A percentile compares a stretch with the other conserved stretches of the same genome.
Evolutionary conservation across 2,797 vertebrate species (phyloP).

Genomic region (Hipposideros larvatus): DNA sequence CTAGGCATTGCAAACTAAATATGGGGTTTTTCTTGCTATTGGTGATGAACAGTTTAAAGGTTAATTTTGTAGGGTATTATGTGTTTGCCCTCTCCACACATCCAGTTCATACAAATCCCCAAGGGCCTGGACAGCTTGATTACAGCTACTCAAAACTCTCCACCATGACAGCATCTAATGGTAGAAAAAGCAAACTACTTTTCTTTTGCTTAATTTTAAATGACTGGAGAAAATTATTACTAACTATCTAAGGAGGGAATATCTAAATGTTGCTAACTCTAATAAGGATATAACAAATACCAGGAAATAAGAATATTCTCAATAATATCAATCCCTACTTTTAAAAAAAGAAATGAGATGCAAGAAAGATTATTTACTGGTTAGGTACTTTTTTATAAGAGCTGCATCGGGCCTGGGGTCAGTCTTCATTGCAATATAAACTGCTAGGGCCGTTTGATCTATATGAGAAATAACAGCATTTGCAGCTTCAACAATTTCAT

Average conservation of each 20-base stretch:
- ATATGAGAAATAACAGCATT: conserved; percentile 95
- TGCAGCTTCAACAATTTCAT: conserved; percentile 94
- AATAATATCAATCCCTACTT: conserved; percentile 18
- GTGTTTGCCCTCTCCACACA: background rate
- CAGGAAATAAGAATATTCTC: conserved; percentile 20
- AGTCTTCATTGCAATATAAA: conserved; percentile 98
- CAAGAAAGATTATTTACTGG: conserved; percentile 92
- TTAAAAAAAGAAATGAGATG: conserved; percentile 88
- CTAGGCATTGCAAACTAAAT: background rate
- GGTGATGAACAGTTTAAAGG: background rate
- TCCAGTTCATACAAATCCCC: background rate
- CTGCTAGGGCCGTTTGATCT: conserved; percentile 96
- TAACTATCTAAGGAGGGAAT: background rate
- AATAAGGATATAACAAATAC: background rate
- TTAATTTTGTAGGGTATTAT: background rate
- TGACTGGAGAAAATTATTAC: background rate
- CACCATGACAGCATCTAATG: background rate
- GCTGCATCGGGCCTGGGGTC: conserved; percentile 97
- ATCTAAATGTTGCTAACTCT: background rate
- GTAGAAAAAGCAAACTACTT: background rate
- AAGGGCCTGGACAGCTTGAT: background rate
- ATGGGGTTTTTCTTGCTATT: background rate
- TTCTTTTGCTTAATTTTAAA: conserved; percentile 17
- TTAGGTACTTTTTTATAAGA: conserved; percentile 97
- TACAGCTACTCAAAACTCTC: background rate